Evolutionary conservation across 2,797 vertebrate species (phyloP).

Genomic region (Tenualosa ilisha): DNA sequence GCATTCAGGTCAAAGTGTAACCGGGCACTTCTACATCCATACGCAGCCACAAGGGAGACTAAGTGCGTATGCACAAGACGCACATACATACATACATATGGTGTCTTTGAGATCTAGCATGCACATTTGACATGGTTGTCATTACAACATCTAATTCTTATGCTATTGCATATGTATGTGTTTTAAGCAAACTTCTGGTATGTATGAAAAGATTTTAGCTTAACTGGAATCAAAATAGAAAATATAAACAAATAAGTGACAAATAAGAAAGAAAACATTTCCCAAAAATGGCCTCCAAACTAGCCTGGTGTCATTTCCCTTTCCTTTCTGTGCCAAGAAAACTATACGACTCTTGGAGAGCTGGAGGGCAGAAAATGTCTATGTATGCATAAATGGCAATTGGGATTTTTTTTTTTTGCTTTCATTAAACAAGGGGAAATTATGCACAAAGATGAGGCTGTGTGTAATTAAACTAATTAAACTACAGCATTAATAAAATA

Average conservation of each 20-base stretch:
- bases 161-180: background rate
- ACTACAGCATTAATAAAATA: slow-evolving; percentile 85
- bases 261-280: background rate
- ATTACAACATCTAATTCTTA: background rate
- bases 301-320: background rate
- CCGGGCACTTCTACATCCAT: slow-evolving; percentile 62
- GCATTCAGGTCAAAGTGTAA: slow-evolving; percentile 73
- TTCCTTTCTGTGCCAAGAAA: slow-evolving; percentile 51
- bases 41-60: slow-evolving; percentile 45
- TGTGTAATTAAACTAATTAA: slow-evolving; percentile 85
- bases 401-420: slow-evolving; percentile 66
- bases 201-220: background rate
- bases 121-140: background rate
- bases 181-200: background rate
- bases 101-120: background rate
- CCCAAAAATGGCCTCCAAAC: slow-evolving; percentile 1
- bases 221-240: background rate
- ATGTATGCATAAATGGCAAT: slow-evolving; percentile 68
- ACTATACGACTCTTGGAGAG: slow-evolving; percentile 60
- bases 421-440: slow-evolving; percentile 74
- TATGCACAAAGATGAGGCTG: slow-evolving; percentile 76
- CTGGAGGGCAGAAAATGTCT: slow-evolving; percentile 66
- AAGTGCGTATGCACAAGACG: slow-evolving; percentile 35
- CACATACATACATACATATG: background rate
- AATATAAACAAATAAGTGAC: background rate